Conservation (phyloP, 2,113 vertebrate species). For the Falcunculus frontatus region DNA sequence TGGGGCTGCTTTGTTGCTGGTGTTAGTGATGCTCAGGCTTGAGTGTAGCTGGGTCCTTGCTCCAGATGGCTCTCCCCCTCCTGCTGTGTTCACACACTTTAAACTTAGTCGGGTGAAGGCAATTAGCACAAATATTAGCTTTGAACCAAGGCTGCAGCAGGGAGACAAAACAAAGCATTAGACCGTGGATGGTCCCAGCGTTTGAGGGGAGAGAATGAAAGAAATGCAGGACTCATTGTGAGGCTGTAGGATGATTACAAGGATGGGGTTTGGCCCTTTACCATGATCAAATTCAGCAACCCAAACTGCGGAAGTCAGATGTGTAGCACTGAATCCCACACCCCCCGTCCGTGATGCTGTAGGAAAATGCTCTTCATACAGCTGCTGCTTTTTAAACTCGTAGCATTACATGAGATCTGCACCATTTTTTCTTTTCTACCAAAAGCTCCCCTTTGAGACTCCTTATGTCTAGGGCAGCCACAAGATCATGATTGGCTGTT, state of each 20-base stretch:
- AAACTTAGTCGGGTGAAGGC: not conserved
- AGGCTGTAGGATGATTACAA: not conserved
- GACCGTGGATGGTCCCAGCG: accelerated
- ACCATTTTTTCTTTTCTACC: not conserved
- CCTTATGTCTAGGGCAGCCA: not conserved
- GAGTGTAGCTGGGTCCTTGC: not conserved
- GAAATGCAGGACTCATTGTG: not conserved
- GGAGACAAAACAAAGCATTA: not conserved
- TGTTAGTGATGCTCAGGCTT: not conserved
- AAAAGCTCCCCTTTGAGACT: not conserved
- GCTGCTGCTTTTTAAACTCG: not conserved
- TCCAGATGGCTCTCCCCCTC: not conserved
- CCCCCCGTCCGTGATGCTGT: accelerated
- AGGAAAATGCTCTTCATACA: not conserved
- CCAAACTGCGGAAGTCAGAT: not conserved
- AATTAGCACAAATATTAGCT: not conserved
- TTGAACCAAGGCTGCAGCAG: not conserved
- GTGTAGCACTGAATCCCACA: not conserved
- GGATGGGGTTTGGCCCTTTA: not conserved
- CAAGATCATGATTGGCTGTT: not conserved
- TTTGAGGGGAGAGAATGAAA: not conserved
- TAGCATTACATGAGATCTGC: not conserved
- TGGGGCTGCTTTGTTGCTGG: not conserved
- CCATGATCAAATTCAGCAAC: not conserved
- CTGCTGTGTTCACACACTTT: not conserved